phyloP scores from a whole-genome alignment of 2,113 vertebrate genomes.

The Gopherus evgoodei region DNA sequence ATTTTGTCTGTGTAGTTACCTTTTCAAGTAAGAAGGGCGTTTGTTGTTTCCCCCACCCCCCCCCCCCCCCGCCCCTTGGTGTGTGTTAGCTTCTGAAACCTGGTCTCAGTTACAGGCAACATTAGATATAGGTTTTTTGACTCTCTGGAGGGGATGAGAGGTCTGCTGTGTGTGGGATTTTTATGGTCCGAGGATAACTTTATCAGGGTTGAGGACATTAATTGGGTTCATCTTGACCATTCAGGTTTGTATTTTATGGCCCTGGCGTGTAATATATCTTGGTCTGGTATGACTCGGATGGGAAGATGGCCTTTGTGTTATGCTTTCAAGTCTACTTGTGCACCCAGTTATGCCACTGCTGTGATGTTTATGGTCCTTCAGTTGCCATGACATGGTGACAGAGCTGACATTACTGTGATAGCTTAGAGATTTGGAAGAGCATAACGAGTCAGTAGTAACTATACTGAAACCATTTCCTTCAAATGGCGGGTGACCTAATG shows the following conservation, averaged over 20 bases:
- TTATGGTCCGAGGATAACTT: neutral
- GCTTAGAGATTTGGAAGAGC: neutral
- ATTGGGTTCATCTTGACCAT: neutral
- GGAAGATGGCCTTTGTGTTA: neutral
- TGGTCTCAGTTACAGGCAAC: neutral
- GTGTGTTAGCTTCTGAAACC: neutral
- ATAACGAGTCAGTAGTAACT: neutral
- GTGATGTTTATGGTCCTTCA: neutral
- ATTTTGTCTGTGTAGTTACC: neutral
- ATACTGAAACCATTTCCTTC: neutral
- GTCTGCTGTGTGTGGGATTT: neutral
- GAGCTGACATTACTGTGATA: neutral
- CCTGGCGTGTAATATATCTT: neutral
- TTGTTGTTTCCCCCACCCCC: neutral
- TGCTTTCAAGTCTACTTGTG: neutral
- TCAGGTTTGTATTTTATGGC: neutral
- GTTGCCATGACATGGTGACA: neutral
- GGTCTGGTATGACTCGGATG: neutral
- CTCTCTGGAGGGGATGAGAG: neutral
- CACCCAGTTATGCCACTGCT: neutral
- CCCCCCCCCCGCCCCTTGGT: neutral
- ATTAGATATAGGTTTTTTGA: neutral
- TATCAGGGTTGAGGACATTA: neutral
- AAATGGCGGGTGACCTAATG: neutral
- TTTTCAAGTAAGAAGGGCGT: neutral